Percentiles rank a stretch among this genome's conserved stretches.
Evolutionary conservation across 1,140 invertebrate genomes (phyloP).

Genomic region (Cydia amplana): DNA sequence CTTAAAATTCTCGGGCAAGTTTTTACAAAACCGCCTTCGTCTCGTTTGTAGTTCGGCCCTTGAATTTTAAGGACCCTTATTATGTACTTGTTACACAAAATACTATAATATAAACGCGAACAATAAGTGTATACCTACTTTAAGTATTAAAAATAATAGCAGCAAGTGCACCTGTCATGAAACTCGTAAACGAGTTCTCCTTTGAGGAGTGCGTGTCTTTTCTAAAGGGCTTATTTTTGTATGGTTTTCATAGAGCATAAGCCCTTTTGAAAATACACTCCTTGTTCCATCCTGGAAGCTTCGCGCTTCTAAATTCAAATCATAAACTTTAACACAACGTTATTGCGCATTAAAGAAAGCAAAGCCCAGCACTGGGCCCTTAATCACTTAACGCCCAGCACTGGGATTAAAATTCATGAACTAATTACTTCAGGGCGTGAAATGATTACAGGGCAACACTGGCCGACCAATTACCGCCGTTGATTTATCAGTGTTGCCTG

Average conservation of each 20-base stretch:
- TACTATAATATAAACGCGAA: too few species aligned
- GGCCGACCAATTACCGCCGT: constrained; percentile 61
- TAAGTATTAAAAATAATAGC: too few species aligned
- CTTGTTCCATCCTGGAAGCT: not conserved
- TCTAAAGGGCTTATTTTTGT: too few species aligned
- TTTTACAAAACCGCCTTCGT: too few species aligned
- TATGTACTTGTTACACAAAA: too few species aligned
- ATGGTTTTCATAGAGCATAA: too few species aligned
- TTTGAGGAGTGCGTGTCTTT: not conserved
- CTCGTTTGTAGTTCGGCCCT: too few species aligned
- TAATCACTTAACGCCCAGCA: constrained; percentile 44
- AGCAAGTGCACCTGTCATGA: not conserved
- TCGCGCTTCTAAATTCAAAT: constrained; percentile 17
- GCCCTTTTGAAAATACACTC: too few species aligned
- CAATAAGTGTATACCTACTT: too few species aligned
- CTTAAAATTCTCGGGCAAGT: too few species aligned
- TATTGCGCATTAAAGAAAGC: constrained; percentile 25
- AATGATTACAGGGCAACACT: constrained; percentile 62
- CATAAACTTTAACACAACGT: constrained; percentile 27
- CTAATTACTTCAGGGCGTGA: constrained; percentile 62
- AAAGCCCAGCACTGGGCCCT: not conserved
- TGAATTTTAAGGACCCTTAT: too few species aligned
- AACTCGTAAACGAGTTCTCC: not conserved
- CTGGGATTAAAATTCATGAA: constrained; percentile 68
- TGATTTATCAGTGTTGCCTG: constrained; percentile 71